These are phyloP conservation scores for Eumerus sabulonum DNA, from an alignment of 2,888 invertebrate species.

Conservation along the genomic window DNA sequence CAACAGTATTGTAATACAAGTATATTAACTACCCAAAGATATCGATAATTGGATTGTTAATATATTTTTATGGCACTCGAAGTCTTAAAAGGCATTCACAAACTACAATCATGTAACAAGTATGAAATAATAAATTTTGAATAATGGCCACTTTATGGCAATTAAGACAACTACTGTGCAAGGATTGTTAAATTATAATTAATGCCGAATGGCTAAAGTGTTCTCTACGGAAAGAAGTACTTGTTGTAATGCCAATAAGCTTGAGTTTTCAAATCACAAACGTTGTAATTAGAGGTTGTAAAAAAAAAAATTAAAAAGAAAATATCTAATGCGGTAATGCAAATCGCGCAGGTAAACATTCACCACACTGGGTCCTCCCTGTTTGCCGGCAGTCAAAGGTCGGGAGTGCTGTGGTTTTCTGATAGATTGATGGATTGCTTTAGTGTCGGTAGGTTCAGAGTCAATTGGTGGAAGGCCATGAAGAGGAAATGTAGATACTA, in stretches of 20 bases:
- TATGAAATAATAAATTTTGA: slow-evolving; percentile 14
- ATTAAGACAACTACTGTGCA: slow-evolving; percentile 11
- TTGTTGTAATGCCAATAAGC: neutral
- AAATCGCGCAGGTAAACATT: too few relatives aligned
- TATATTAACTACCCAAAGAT: neutral
- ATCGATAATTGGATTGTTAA: slow-evolving; percentile 6
- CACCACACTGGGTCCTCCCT: too few relatives aligned
- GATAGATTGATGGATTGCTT: too few relatives aligned
- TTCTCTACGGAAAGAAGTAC: too few relatives aligned
- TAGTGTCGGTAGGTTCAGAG: too few relatives aligned
- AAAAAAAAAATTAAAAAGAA: neutral
- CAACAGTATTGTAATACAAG: neutral
- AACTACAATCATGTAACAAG: neutral
- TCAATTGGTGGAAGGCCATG: too few relatives aligned
- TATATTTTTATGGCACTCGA: neutral
- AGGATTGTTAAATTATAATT: neutral
- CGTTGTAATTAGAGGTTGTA: neutral
- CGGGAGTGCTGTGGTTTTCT: too few relatives aligned
- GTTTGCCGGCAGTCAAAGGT: too few relatives aligned
- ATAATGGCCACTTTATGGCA: slow-evolving; percentile 10
- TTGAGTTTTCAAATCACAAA: neutral
- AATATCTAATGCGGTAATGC: neutral
- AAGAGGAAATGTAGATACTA: too few relatives aligned
- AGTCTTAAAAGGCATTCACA: neutral
- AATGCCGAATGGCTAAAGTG: neutral